phyloP scores from a whole-genome alignment of 2,888 invertebrate genomes.

The Papilio demoleus region DNA sequence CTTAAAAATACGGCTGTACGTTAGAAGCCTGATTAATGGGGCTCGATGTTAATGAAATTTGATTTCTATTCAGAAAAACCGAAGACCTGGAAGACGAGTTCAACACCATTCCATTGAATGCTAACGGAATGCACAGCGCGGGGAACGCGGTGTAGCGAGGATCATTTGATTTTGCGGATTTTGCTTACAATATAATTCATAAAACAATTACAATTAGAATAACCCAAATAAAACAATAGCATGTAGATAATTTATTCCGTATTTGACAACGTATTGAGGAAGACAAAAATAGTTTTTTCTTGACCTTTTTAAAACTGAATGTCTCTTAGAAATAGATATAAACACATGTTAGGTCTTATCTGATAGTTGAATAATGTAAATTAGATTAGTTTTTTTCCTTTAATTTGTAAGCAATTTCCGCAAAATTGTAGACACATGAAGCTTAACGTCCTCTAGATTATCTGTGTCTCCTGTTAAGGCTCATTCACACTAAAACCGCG shows the following conservation, averaged over 20 bases:
- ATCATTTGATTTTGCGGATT: conserved; percentile 47
- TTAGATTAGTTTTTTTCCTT: conserved; percentile 2
- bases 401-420: conserved; percentile 34
- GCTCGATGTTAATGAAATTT: no score
- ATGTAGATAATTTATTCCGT: neutral
- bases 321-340: neutral
- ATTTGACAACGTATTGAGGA: neutral
- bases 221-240: neutral
- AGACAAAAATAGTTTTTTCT: neutral
- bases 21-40: no score
- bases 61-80: conserved; percentile 66
- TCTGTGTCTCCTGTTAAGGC: conserved; percentile 21
- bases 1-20: no score
- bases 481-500: conserved; percentile 10
- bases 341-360: neutral
- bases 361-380: conserved; percentile 29
- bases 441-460: neutral
- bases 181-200: conserved; percentile 27
- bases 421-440: conserved; percentile 25
- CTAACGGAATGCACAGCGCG: conserved; percentile 73
- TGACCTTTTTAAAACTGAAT: neutral
- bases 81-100: conserved; percentile 78
- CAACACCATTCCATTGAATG: conserved; percentile 78
- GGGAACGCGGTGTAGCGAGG: conserved; percentile 74
- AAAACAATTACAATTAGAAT: neutral